phyloP scores from a whole-genome alignment of 1,140 invertebrate species.

The Papilio polytes region DNA sequence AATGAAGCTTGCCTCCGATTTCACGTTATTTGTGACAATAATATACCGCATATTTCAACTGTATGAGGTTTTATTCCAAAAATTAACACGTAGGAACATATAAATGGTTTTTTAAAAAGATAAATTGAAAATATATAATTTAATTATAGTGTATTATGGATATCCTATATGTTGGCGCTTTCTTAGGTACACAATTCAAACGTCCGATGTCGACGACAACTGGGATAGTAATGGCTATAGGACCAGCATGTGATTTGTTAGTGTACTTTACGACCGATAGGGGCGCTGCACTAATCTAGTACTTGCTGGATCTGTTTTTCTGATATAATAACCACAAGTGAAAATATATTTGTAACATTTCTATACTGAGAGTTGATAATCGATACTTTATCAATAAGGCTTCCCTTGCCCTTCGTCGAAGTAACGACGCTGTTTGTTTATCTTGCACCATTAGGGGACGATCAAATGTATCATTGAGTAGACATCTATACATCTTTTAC shows the following conservation, averaged over 20 bases:
- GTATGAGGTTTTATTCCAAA: background rate
- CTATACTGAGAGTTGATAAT: background rate
- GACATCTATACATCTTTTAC: constrained; percentile 1
- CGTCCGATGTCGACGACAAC: no score
- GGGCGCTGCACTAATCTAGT: no score
- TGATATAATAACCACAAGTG: background rate
- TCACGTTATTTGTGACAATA: background rate
- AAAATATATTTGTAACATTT: constrained; percentile 5
- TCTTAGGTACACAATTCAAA: no score
- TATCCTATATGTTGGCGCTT: no score
- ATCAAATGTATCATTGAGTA: background rate
- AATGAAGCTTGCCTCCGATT: background rate
- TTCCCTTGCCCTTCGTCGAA: background rate
- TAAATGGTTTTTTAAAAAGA: no score
- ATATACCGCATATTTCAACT: background rate
- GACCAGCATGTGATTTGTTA: no score
- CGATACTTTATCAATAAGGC: background rate
- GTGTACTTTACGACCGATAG: no score
- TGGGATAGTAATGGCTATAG: no score
- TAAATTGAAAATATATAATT: background rate
- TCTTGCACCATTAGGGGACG: background rate
- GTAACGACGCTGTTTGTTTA: background rate
- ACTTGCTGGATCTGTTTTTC: no score
- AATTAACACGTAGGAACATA: no score
- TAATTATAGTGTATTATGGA: background rate